Conservation (phyloP, 2,797 vertebrate genomes). For the Bryconaethiops microstoma region DNA sequence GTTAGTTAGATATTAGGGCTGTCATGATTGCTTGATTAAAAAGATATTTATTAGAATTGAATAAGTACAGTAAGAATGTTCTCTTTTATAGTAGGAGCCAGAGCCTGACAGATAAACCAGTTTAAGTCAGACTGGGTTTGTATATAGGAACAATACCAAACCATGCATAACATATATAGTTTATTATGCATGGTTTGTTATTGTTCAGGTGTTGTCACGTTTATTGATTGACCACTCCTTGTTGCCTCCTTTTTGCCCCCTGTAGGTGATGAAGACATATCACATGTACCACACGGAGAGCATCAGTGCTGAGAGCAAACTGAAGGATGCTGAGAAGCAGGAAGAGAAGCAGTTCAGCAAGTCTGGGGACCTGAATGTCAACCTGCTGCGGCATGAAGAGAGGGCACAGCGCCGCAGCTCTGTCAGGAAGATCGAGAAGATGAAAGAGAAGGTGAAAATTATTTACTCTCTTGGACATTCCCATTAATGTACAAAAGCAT, state of each 20-base stretch:
- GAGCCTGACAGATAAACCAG: no score
- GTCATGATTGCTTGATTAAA: no score
- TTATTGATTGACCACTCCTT: neutral
- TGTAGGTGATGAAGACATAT: slow-evolving; percentile 99
- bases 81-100: no score
- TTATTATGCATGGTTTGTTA: neutral
- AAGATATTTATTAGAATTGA: no score
- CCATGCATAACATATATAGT: no score
- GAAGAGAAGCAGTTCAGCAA: slow-evolving; percentile 98
- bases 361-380: slow-evolving; percentile 91
- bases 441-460: slow-evolving; percentile 92
- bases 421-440: slow-evolving; percentile 97
- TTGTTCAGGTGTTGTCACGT: neutral
- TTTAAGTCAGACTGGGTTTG: neutral
- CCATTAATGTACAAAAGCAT: no score
- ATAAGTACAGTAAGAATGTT: no score
- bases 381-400: slow-evolving; percentile 93
- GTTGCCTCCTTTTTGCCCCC: slow-evolving; percentile 19
- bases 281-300: slow-evolving; percentile 99
- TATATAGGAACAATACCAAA: no score
- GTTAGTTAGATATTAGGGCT: no score
- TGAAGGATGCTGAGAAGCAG: slow-evolving; percentile 98
- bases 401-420: slow-evolving; percentile 92
- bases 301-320: slow-evolving; percentile 96
- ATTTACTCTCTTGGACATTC: no score